phyloP scores from a whole-genome alignment of 2,113 vertebrate species.

The Orycteropus afer region DNA sequence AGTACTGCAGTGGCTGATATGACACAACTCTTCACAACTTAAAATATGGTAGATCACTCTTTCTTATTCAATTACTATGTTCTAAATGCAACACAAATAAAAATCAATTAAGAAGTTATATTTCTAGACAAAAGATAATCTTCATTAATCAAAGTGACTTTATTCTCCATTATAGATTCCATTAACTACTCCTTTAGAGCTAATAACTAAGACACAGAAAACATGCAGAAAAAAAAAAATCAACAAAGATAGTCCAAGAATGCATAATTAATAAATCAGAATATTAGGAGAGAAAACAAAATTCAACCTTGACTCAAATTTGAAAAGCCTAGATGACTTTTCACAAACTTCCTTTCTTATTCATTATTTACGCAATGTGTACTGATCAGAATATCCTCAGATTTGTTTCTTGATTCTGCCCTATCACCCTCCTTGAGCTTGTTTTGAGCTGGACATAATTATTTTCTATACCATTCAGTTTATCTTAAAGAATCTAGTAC shows the following conservation, averaged over 20 bases:
- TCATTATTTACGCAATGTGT: not conserved
- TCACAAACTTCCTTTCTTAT: not conserved
- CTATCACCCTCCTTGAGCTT: not conserved
- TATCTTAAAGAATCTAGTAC: constrained; percentile 23
- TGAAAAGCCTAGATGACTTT: constrained; percentile 48
- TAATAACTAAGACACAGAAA: constrained; percentile 50
- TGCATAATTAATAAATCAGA: constrained; percentile 24
- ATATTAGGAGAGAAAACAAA: constrained; percentile 22
- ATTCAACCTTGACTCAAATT: constrained; percentile 6
- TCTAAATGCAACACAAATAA: constrained; percentile 21
- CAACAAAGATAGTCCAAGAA: constrained; percentile 30
- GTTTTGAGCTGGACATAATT: not conserved
- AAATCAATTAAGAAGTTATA: constrained; percentile 24
- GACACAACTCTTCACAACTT: not conserved
- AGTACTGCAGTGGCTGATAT: not conserved
- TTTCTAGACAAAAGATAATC: constrained; percentile 12
- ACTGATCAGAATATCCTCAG: constrained; percentile 34
- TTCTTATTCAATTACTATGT: not conserved
- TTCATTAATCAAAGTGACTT: constrained; percentile 45
- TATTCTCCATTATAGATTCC: constrained; percentile 1
- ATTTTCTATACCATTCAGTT: not conserved
- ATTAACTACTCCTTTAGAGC: constrained; percentile 20
- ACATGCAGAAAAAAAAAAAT: constrained; percentile 32
- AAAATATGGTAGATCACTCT: not conserved
- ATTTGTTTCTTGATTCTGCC: not conserved